Evolutionary conservation across 2,888 invertebrate species (phyloP), one percentile per base, ranked within the genome.

Genomic region (Eutolmus rufibarbis): DNA sequence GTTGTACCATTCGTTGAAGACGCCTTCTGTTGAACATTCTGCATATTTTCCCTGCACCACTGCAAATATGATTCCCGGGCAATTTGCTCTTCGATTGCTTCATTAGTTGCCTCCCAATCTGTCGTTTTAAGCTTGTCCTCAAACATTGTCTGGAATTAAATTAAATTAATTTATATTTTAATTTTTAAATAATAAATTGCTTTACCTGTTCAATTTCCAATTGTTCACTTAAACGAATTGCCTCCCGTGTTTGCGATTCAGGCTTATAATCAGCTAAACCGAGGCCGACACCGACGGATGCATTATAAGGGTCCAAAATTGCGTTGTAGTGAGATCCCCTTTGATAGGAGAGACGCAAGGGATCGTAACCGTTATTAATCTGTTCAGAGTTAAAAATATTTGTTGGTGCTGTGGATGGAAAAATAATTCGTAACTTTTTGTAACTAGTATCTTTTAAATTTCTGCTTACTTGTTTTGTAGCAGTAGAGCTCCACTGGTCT

Each of bases 21-120:
- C 31, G 74, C 28, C 28, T 74, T 79, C 34, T 56, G 37, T 37
- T 56, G 37, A 7, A 37, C 77, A 82, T 94, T 93, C 90, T 94
- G 94, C 91, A 95, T 94, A 90, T 94, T 95, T 86, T 95, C 95
- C 88, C 94, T 94, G 79, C 96, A 93, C 95, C 96, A 97, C 91
- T 97, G 96, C 79, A 97, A 94, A 92, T 97, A 97, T 66, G 96
- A 97, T 92, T 97, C 97, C 19, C 97, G 93, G 5, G 97, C 97
- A 12, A 97, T 96, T 93, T 97, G 97, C 91, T 97, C 97, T 91
- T 97, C 96, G 87, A 97, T 95, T n/a, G 96, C 96, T 91, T 97
- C 97, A 91, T 97, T 97, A 0, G 97, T 98, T 9, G 97, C 96
- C 92, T 98, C 97, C 97, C 97, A 97, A 92, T 98, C 97, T 7